Conservation (phyloP, 2,113 vertebrate species). For the Anoplopoma fimbria region DNA sequence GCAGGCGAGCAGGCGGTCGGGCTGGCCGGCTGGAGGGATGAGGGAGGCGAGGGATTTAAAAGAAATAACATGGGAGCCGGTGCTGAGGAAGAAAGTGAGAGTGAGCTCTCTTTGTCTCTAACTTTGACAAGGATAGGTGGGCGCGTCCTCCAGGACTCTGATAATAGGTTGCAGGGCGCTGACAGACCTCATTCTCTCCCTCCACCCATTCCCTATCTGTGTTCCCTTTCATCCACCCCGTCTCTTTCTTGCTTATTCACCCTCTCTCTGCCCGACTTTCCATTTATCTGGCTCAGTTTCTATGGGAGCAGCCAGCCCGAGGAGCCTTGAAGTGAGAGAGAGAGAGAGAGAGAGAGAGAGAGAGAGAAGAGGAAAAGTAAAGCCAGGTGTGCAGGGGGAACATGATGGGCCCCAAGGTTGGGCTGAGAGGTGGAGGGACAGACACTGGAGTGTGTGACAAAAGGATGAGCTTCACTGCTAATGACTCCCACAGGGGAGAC, state of each 20-base stretch:
- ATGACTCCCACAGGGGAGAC: constrained; percentile 80
- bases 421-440: constrained; percentile 76
- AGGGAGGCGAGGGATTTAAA: constrained; percentile 39
- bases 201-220: constrained; percentile 12
- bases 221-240: constrained; percentile 13
- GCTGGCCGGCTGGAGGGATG: constrained; percentile 24
- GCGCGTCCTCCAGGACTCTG: constrained; percentile 42
- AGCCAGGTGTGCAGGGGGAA: constrained; percentile 71
- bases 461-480: constrained; percentile 81
- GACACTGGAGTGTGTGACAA: constrained; percentile 77
- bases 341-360: constrained; percentile 49
- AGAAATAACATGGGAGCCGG: constrained; percentile 39
- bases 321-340: constrained; percentile 65
- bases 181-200: constrained; percentile 50
- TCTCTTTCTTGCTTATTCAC: constrained; percentile 40
- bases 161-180: constrained; percentile 56
- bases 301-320: constrained; percentile 62
- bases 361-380: constrained; percentile 49
- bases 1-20: neutral
- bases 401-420: constrained; percentile 71
- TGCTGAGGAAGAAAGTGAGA: constrained; percentile 43
- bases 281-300: constrained; percentile 68
- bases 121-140: constrained; percentile 28
- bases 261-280: constrained; percentile 41
- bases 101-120: constrained; percentile 37